Percentiles rank a stretch among this genome's conserved stretches.
These are phyloP conservation scores for Drosophila stalkeri DNA, from an alignment of 2,888 invertebrate genomes.

Conservation along the genomic window DNA sequence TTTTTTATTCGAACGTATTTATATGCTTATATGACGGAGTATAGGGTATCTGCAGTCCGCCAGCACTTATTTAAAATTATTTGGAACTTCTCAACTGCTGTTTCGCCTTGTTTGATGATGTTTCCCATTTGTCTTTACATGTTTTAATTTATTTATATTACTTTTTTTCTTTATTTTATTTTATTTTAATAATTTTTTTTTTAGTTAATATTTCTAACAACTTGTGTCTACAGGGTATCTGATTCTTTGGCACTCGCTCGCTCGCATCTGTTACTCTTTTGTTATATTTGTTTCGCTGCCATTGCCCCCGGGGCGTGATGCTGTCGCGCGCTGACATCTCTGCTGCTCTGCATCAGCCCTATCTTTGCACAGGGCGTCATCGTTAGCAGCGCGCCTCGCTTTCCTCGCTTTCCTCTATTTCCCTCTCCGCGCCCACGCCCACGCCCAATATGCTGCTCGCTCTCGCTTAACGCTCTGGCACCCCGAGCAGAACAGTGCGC, in stretches of 20 bases:
- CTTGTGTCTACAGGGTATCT: slow-evolving; percentile 8
- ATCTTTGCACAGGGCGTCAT: slow-evolving; percentile 40
- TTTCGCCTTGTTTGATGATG: not conserved
- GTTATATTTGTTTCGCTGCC: slow-evolving; percentile 34
- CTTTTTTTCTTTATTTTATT: too few species aligned
- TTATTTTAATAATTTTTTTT: too few species aligned
- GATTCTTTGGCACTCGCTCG: not conserved
- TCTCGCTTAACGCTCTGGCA: slow-evolving; percentile 57
- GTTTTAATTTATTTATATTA: too few species aligned
- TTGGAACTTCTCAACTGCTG: not conserved
- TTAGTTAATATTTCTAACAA: too few species aligned
- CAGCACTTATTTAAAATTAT: not conserved
- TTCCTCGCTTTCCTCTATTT: not conserved
- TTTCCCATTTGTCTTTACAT: not conserved
- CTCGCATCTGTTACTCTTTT: not conserved
- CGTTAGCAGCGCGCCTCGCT: slow-evolving; percentile 37
- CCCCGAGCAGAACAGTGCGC: slow-evolving; percentile 28
- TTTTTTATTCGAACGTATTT: not conserved
- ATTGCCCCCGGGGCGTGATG: slow-evolving; percentile 64
- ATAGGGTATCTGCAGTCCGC: not conserved
- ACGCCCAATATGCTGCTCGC: slow-evolving; percentile 44
- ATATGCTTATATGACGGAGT: not conserved
- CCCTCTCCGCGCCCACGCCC: not conserved
- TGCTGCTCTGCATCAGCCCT: slow-evolving; percentile 19
- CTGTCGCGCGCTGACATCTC: slow-evolving; percentile 69